Conservation (phyloP, 2,797 vertebrate genomes). For the Carduelis carduelis region DNA sequence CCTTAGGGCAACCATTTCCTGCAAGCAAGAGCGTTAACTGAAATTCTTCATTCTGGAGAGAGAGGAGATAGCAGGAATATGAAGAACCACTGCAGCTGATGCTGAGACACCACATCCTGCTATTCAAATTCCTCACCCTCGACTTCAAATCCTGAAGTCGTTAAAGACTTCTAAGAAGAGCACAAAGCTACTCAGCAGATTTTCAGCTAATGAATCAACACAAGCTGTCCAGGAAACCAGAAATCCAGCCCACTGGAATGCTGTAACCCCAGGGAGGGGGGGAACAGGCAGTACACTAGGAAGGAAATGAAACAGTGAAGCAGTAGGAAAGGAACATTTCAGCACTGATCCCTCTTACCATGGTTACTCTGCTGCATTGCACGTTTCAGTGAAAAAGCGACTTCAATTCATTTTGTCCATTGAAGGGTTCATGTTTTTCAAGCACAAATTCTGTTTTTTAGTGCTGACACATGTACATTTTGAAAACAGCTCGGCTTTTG, state of each 20-base stretch:
- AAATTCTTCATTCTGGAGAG: neutral
- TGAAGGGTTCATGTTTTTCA: neutral
- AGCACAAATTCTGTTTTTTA: constrained; percentile 2
- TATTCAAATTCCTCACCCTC: constrained; percentile 29
- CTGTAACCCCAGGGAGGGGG: neutral
- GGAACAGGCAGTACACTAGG: neutral
- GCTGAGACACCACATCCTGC: constrained; percentile 42
- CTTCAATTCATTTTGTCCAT: neutral
- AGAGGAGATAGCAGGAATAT: neutral
- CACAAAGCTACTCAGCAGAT: constrained; percentile 39
- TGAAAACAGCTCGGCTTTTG: neutral
- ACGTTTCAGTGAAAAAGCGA: neutral
- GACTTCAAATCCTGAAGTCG: neutral
- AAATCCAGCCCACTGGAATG: constrained; percentile 63
- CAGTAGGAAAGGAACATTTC: constrained; percentile 26
- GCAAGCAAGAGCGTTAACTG: constrained; percentile 14
- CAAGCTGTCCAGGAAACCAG: constrained; percentile 57
- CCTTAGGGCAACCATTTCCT: constrained; percentile 1
- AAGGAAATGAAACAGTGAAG: constrained; percentile 53
- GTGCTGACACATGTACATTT: constrained; percentile 26
- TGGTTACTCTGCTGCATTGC: neutral
- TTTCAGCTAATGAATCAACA: constrained; percentile 61
- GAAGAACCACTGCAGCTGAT: neutral
- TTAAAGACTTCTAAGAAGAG: constrained; percentile 48
- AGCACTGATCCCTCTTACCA: neutral